Evolutionary conservation across 2,888 invertebrate species (phyloP).

Genomic region (Erebia ligea): DNA sequence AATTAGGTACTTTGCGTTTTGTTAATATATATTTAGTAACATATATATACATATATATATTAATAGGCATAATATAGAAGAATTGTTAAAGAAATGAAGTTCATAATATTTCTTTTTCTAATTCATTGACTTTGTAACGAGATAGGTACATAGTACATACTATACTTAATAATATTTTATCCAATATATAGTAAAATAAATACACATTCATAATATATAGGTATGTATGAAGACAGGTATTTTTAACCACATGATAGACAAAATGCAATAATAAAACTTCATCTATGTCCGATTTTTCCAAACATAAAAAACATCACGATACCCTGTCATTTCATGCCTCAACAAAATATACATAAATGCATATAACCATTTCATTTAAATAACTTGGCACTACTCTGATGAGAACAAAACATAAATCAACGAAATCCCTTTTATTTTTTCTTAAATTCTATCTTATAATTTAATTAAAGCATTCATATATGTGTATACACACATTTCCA

Average conservation of each 20-base stretch:
- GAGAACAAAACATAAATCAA: constrained; percentile 47
- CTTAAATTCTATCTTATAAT: constrained; percentile 74
- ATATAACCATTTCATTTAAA: constrained; percentile 44
- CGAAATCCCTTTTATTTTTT: constrained; percentile 43
- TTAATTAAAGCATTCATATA: constrained; percentile 79
- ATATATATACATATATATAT: background rate
- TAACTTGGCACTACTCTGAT: constrained; percentile 67
- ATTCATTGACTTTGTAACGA: background rate
- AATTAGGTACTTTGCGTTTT: constrained; percentile 15
- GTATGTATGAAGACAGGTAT: background rate
- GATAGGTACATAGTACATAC: background rate
- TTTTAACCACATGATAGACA: background rate
- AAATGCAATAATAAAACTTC: background rate
- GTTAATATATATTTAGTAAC: background rate
- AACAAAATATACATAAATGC: constrained; percentile 63
- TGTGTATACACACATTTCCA: constrained; percentile 64
- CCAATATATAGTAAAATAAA: background rate
- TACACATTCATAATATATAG: background rate
- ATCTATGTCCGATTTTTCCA: background rate
- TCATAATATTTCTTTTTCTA: background rate
- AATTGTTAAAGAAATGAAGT: background rate
- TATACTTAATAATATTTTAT: background rate
- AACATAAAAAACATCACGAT: constrained; percentile 56
- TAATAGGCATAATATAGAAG: background rate
- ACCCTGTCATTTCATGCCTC: constrained; percentile 79